These are phyloP conservation scores for Spodoptera litura DNA, from an alignment of 1,140 invertebrate genomes.

Conservation along the genomic window DNA sequence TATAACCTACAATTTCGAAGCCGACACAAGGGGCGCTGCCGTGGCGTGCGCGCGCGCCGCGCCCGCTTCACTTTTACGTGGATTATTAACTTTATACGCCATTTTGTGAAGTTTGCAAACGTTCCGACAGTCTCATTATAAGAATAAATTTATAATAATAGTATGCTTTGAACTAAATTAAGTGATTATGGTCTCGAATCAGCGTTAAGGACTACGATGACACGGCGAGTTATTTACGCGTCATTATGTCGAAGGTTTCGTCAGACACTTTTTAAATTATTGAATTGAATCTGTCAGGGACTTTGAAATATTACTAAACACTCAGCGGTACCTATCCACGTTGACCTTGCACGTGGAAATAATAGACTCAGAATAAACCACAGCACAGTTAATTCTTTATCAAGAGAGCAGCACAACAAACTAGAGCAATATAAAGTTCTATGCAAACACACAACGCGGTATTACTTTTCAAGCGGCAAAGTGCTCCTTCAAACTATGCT, in stretches of 20 bases:
- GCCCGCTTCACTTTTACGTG: constrained; percentile 80
- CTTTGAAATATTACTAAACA: constrained; percentile 61
- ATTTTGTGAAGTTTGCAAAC: constrained; percentile 84
- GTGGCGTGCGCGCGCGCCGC: constrained; percentile 81
- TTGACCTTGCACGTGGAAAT: constrained; percentile 59
- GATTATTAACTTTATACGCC: constrained; percentile 85
- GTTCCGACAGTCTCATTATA: constrained; percentile 80
- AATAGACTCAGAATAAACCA: constrained; percentile 55
- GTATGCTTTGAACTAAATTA: constrained; percentile 78
- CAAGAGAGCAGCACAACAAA: constrained; percentile 60
- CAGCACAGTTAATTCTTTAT: constrained; percentile 55
- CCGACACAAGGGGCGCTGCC: constrained; percentile 85
- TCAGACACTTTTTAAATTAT: constrained; percentile 55
- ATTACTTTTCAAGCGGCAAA: constrained; percentile 60
- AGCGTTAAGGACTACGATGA: constrained; percentile 79
- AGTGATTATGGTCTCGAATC: constrained; percentile 80
- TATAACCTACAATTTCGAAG: constrained; percentile 86
- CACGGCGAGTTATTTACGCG: constrained; percentile 74
- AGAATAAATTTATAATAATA: constrained; percentile 82
- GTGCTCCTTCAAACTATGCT: constrained; percentile 56
- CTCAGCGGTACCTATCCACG: constrained; percentile 55
- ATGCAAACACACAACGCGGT: constrained; percentile 61
- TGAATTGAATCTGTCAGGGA: constrained; percentile 60
- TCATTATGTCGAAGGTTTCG: constrained; percentile 69
- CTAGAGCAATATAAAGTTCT: constrained; percentile 75